Evolutionary conservation across 2,888 invertebrate species (phyloP).

Genomic region (Chloromyia formosa): DNA sequence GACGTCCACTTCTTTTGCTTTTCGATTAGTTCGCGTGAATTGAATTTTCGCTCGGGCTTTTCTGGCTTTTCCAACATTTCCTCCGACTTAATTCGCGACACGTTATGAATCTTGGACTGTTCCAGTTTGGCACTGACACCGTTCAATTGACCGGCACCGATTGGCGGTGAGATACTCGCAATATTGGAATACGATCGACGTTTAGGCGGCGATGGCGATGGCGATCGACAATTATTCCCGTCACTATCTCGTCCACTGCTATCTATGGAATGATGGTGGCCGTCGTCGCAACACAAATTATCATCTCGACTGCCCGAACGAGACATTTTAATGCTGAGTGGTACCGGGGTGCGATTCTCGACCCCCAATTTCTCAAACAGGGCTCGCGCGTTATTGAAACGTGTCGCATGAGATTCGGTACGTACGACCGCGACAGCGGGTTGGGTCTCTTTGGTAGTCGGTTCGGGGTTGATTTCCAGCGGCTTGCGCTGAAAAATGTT

Average conservation of each 20-base stretch:
- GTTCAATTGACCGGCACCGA: conserved; percentile 60
- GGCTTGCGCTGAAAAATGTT: conserved; percentile 85
- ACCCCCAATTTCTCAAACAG: conserved; percentile 89
- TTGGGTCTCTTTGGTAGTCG: conserved; percentile 61
- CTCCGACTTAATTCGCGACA: conserved; percentile 70
- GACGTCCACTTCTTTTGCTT: conserved; percentile 93
- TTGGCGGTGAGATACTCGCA: conserved; percentile 59
- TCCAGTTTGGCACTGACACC: conserved; percentile 66
- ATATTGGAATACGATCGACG: conserved; percentile 55
- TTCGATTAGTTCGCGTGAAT: conserved; percentile 86
- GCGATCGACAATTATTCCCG: conserved; percentile 60
- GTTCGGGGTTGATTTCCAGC: conserved; percentile 63
- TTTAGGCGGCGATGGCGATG: conserved; percentile 54
- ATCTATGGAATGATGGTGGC: conserved; percentile 23
- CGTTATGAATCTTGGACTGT: conserved; percentile 58
- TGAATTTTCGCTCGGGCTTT: conserved; percentile 83
- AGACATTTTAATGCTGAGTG: conserved; percentile 59
- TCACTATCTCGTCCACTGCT: not conserved
- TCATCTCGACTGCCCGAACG: conserved; percentile 63
- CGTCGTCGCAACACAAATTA: conserved; percentile 61
- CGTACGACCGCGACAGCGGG: conserved; percentile 77
- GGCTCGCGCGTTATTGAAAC: conserved; percentile 90
- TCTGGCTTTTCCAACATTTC: conserved; percentile 75
- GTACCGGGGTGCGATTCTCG: conserved; percentile 68
- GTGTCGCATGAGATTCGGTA: conserved; percentile 88